A percentile compares a stretch with the other conserved stretches of the same genome.
These are phyloP conservation scores for Anoplolepis gracilipes DNA, from an alignment of 1,140 invertebrate genomes.

Conservation along the genomic window DNA sequence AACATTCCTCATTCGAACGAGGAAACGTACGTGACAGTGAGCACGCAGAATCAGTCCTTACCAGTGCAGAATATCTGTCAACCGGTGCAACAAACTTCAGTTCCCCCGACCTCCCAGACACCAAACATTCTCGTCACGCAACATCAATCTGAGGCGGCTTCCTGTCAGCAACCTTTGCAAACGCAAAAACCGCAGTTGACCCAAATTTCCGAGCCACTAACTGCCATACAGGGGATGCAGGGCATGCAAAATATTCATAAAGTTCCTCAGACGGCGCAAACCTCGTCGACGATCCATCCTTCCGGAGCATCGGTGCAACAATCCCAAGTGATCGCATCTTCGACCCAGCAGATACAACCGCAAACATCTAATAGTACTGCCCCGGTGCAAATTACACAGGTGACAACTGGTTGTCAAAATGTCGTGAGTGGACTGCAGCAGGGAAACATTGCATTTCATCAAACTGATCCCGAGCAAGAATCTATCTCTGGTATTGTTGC, in stretches of 20 bases:
- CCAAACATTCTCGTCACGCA: conserved; percentile 78
- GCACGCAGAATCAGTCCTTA: conserved; percentile 77
- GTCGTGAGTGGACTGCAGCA: conserved; percentile 71
- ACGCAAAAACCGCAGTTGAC: conserved; percentile 71
- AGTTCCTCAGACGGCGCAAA: conserved; percentile 81
- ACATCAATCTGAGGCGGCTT: conserved; percentile 64
- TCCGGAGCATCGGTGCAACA: conserved; percentile 73
- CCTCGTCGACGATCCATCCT: conserved; percentile 76
- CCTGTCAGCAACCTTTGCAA: conserved; percentile 67
- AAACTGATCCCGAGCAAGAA: conserved; percentile 83
- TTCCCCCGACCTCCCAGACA: conserved; percentile 78
- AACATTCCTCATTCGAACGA: conserved; percentile 79
- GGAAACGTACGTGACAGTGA: conserved; percentile 77
- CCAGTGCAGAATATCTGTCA: conserved; percentile 78
- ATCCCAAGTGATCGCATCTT: conserved; percentile 73
- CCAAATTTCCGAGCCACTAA: conserved; percentile 79
- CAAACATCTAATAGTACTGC: conserved; percentile 70
- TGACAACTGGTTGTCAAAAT: conserved; percentile 78
- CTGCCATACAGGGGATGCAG: conserved; percentile 80
- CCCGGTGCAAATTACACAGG: conserved; percentile 80
- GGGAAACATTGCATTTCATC: conserved; percentile 77
- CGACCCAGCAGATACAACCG: conserved; percentile 74
- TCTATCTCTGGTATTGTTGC: conserved; percentile 79
- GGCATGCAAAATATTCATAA: conserved; percentile 83
- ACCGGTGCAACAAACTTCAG: conserved; percentile 72